Evolutionary conservation across 1,140 invertebrate genomes (phyloP), one percentile per base, ranked within the genome.

Genomic region (Camponotus pennsylvanicus): DNA sequence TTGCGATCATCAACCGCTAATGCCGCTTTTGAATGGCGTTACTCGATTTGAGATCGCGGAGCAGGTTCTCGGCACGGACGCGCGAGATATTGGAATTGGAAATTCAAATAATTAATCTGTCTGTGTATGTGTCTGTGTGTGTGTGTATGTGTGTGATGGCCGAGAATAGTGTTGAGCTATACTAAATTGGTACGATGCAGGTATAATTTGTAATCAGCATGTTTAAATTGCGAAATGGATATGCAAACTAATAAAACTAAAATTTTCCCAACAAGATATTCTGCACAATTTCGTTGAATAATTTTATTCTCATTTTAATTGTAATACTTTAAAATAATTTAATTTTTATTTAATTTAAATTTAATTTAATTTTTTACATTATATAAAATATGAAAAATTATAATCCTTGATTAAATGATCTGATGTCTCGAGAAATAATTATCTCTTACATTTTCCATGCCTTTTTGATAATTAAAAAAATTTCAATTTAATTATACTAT

Each of bases 21-120:
- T 64, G 57, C n/a, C 27, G 27, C 55, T 34, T 75, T 61, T 37
- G 37, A 73, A 83, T 37, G n/a, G 55, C 27, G 55, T 83, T 42
- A 83, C 27, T 73, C 32, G 71, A 49, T 75, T 75, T 75, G 69
- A 83, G n/a, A 75, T 61, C 13, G 55, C 11, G 13, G 6, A 21
- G 79, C 15, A 73, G 73, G 18, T 83, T 40, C 7, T 13, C 6
- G 32, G 69, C 40, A n/a, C 55, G 40, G 15, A 42, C 34, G 64
- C 32, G 21, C 32, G 37, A 73, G 18, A 73, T 73, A 73, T 55
- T 18, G 70, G 49, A 45, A 73, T 45, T 45, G 32, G 13, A 18
- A 2, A 11, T 59, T 57, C 18, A 83, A 83, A 83, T 83, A 73
- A 83, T 83, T 83, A 83, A 83, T 83, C 57, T 83, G 55, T 83